Evolutionary conservation across 2,797 vertebrate genomes (phyloP).

Genomic region (Danio albolineatus): DNA sequence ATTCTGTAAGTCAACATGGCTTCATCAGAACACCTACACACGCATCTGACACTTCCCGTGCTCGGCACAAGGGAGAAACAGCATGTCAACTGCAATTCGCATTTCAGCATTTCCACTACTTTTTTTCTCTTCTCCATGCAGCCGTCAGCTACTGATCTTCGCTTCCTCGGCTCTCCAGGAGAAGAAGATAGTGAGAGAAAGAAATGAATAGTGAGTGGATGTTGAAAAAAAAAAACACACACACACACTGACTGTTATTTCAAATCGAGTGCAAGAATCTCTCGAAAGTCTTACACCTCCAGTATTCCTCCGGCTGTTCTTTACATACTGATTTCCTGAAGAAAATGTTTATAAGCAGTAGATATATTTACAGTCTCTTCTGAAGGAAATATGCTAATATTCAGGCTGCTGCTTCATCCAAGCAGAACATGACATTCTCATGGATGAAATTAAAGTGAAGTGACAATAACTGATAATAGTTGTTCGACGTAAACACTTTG

Average conservation of each 20-base stretch:
- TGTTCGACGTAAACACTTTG: too few relatives aligned
- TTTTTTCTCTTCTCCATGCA: not conserved
- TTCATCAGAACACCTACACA: conserved; percentile 25
- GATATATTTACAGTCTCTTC: not conserved
- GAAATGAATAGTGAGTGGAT: conserved; percentile 10
- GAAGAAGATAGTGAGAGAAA: not conserved
- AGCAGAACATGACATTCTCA: not conserved
- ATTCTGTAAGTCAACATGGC: conserved; percentile 21
- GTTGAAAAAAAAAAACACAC: conserved; percentile 6
- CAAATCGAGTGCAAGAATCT: conserved; percentile 15
- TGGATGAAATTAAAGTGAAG: not conserved
- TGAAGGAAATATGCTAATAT: not conserved
- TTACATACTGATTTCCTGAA: not conserved
- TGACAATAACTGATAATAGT: not conserved
- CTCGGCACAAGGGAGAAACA: conserved; percentile 26
- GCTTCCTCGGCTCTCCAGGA: conserved; percentile 24
- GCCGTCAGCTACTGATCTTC: conserved; percentile 35
- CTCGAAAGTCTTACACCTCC: not conserved
- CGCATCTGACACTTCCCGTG: conserved; percentile 12
- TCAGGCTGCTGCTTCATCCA: not conserved
- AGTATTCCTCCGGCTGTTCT: conserved; percentile 17
- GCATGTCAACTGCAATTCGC: conserved; percentile 20
- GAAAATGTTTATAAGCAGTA: not conserved
- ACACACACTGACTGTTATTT: conserved; percentile 10
- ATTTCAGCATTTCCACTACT: conserved; percentile 23